Percentiles rank a stretch among this genome's conserved stretches.
Evolutionary conservation across 2,888 invertebrate genomes (phyloP).

Genomic region (Endotricha flammealis): DNA sequence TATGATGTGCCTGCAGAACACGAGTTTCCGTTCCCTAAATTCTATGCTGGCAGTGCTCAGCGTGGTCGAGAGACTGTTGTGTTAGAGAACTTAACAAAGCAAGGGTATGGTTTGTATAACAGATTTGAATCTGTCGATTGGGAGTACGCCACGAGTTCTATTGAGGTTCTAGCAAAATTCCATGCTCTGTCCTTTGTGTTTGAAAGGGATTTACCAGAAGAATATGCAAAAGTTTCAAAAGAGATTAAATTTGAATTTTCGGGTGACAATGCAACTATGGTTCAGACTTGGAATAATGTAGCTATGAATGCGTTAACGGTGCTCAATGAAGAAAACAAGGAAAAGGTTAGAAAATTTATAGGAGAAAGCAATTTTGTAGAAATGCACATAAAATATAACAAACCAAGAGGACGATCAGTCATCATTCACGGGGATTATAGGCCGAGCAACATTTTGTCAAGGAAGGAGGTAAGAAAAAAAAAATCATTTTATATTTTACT

Average conservation of each 20-base stretch:
- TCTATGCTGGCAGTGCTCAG: conserved; percentile 25
- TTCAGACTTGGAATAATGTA: conserved; percentile 1
- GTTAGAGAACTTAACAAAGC: conserved; percentile 31
- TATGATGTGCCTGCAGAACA: conserved; percentile 23
- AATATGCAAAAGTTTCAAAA: conserved; percentile 20
- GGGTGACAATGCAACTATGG: not conserved
- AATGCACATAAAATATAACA: conserved; percentile 18
- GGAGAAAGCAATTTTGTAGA: conserved; percentile 8
- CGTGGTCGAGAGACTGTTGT: conserved; percentile 34
- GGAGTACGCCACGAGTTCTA: conserved; percentile 31
- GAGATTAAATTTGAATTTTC: conserved; percentile 6
- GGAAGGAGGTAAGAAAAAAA: not conserved
- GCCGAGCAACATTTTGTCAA: conserved; percentile 27
- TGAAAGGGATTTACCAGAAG: conserved; percentile 31
- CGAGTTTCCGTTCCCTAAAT: conserved; percentile 21
- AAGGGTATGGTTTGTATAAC: conserved; percentile 32
- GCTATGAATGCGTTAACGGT: conserved; percentile 10
- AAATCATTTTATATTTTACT: too few species aligned
- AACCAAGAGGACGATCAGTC: conserved; percentile 11
- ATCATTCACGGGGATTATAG: conserved; percentile 26
- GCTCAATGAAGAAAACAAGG: conserved; percentile 29
- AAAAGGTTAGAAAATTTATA: conserved; percentile 26
- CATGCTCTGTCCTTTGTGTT: conserved; percentile 43
- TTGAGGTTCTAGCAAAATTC: conserved; percentile 35
- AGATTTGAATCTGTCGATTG: conserved; percentile 34